Percentiles rank a stretch among this genome's conserved stretches.
phyloP scores from a whole-genome alignment of 2,888 invertebrate genomes.

The Sepioteuthis lessoniana region DNA sequence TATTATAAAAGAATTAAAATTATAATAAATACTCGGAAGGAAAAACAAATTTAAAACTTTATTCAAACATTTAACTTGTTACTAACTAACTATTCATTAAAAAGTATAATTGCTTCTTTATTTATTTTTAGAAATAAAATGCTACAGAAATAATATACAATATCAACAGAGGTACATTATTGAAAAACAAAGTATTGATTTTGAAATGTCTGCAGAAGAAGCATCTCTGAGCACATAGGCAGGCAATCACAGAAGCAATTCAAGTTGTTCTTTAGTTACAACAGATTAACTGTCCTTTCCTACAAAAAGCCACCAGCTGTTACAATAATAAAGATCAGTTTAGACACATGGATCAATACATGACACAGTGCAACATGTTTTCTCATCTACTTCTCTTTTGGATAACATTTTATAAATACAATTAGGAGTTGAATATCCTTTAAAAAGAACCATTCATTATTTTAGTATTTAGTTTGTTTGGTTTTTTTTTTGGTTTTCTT shows the following conservation, averaged over 20 bases:
- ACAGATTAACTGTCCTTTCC: neutral
- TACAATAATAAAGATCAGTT: neutral
- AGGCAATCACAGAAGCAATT: neutral
- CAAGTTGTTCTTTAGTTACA: neutral
- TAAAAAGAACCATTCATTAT: neutral
- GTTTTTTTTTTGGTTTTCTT: no score
- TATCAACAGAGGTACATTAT: neutral
- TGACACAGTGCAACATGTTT: neutral
- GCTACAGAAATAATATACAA: neutral
- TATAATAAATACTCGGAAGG: no score
- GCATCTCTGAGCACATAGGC: neutral
- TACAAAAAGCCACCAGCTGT: constrained; percentile 25
- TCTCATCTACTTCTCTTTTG: neutral
- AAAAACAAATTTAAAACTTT: no score
- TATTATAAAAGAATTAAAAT: no score
- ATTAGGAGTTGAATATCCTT: neutral
- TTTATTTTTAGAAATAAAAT: no score
- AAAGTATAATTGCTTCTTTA: no score
- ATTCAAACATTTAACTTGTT: no score
- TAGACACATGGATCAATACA: neutral
- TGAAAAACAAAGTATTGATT: constrained; percentile 20
- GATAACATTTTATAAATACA: neutral
- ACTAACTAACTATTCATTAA: no score
- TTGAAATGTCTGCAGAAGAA: neutral
- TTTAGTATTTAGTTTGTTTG: no score